phyloP scores from a whole-genome alignment of 2,797 vertebrate species.

The Scolopax bukidnonensis region DNA sequence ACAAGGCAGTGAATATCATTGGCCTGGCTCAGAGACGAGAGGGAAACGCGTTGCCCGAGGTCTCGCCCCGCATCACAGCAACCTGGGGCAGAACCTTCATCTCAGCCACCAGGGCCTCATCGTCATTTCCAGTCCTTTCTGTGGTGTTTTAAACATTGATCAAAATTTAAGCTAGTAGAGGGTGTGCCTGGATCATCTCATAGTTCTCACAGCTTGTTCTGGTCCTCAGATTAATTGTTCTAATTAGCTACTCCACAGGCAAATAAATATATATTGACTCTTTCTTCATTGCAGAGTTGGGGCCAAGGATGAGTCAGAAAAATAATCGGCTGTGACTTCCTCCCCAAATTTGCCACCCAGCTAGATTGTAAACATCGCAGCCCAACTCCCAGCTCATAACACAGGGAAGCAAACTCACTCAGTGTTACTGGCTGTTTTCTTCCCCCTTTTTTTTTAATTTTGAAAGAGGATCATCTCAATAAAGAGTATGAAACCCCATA shows the following conservation, averaged over 20 bases:
- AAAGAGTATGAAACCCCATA: neutral
- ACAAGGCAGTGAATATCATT: neutral
- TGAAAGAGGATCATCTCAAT: neutral
- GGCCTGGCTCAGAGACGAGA: neutral
- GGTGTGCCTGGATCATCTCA: neutral
- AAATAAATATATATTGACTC: conserved; percentile 29
- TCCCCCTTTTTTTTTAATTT: neutral
- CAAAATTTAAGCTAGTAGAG: conserved; percentile 26
- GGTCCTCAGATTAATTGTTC: conserved; percentile 29
- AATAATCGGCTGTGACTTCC: neutral
- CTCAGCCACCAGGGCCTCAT: neutral
- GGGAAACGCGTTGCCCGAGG: neutral
- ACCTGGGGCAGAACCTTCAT: neutral
- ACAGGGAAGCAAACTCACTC: neutral
- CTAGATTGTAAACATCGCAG: neutral
- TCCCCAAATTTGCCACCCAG: neutral
- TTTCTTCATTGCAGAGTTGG: conserved; percentile 24
- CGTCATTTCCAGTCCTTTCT: neutral
- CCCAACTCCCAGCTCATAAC: neutral
- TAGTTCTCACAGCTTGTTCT: conserved; percentile 30
- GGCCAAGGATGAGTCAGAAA: conserved; percentile 17
- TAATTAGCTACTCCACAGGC: conserved; percentile 48
- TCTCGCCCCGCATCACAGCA: neutral
- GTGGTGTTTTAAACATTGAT: neutral
- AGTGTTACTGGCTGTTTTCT: neutral